Conservation (phyloP, 2,113 vertebrate species). For the Aphelocoma coerulescens region DNA sequence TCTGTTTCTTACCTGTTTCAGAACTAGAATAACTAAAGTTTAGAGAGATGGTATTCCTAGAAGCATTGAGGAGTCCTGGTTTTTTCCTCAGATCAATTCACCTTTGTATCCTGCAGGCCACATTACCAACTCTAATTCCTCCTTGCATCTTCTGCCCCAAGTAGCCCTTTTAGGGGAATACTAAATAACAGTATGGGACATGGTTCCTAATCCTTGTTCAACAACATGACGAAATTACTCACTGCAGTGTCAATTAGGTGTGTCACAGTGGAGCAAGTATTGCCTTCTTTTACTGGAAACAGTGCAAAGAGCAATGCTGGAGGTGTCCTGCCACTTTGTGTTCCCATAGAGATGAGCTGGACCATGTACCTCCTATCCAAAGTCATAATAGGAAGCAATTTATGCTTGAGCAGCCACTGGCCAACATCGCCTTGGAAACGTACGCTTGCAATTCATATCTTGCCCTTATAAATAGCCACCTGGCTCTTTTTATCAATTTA, state of each 20-base stretch:
- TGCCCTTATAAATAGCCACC: constrained; percentile 12
- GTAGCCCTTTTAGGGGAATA: not conserved
- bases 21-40: not conserved
- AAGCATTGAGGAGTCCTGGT: not conserved
- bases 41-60: not conserved
- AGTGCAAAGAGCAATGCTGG: not conserved
- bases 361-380: not conserved
- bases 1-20: not conserved
- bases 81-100: not conserved
- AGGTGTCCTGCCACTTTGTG: not conserved
- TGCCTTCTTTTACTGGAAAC: not conserved
- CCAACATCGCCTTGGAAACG: not conserved
- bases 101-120: not conserved
- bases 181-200: not conserved
- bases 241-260: not conserved
- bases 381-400: not conserved
- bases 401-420: not conserved
- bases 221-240: not conserved
- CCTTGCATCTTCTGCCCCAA: not conserved
- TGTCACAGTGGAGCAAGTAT: not conserved
- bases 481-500: constrained; percentile 10
- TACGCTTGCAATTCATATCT: not conserved
- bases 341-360: not conserved
- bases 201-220: not conserved
- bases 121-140: not conserved